Base-by-base conservation (phyloP, 2,113 vertebrate genomes). In the Cyprinodon variegatus region DNA sequence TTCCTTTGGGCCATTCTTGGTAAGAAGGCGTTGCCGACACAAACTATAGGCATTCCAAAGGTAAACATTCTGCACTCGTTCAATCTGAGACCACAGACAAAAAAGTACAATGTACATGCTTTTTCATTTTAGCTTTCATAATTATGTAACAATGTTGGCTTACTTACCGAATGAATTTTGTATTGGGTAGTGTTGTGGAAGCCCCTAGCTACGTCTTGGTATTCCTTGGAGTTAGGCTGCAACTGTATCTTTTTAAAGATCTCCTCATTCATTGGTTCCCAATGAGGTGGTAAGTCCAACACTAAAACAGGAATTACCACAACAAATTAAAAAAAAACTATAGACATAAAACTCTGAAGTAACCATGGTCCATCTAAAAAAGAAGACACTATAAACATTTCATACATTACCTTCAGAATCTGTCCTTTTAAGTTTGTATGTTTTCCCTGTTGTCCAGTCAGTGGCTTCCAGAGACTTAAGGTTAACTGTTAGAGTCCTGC, bases 51-150 rank as follows among this genome's bases (percentile, higher is more conserved):
- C 86, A 0, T 82, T 41, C 70, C 92, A 91, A 62, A 90, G 83
- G 76, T 74, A 76, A 22, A 67, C 0, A 74, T 93, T 93, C 68
- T 94, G 93, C 73, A 94, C 81, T 0, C 92, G 92, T 36, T 93
- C 88, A 36, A 94, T 93, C 93, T 94, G 64, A 48, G 9, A 65
- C 22, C 13, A 81, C 48, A 74, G 66, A 53, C 29, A 73, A 63
- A 63, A 8, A 48, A 48, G 46, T 4, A 11, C 4, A 14, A 53
- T 53, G 5, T 53, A 53, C 29, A 29, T 20, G 17, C 0, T 53
- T 53, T n/a, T 8, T 11, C 15, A 38, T 63, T n/a, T 53, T 53
- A n/a, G 17, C 9, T 53, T 4, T 53, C 15, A 17, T 20, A 53
- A 20, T 53, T 20, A 17, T 20, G 50, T 67, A 14, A 63, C 61